These are phyloP conservation scores for Chondrilla cf. caribensis DNA, from an alignment of 37 sponge, comb jelly and placozoan genomes.

Conservation along the genomic window DNA sequence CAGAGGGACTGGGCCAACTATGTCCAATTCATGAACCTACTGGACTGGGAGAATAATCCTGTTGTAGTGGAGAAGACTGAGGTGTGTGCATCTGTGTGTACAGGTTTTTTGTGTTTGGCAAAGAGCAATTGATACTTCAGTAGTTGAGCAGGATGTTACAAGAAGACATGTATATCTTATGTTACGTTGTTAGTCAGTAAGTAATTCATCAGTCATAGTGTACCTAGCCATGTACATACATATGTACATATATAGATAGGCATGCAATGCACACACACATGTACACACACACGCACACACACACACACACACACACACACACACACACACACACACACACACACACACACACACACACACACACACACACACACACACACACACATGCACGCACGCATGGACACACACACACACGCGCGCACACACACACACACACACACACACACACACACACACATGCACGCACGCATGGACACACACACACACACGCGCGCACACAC, in stretches of 20 bases:
- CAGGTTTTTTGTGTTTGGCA: background rate
- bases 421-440: background rate
- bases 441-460: background rate
- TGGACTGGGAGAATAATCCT: slow-evolving; percentile 73
- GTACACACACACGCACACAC: slow-evolving; percentile 14
- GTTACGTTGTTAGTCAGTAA: too few species aligned
- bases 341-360: slow-evolving; percentile 10
- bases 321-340: slow-evolving; percentile 32
- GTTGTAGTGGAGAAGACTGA: background rate
- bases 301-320: slow-evolving; percentile 7
- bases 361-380: background rate
- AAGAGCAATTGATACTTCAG: background rate
- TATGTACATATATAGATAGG: background rate
- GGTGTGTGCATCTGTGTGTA: background rate
- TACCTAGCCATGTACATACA: background rate
- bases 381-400: background rate
- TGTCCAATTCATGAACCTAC: slow-evolving; percentile 51
- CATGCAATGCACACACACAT: slow-evolving; percentile 17
- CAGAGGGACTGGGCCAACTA: slow-evolving; percentile 43
- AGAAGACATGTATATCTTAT: too few species aligned
- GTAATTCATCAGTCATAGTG: too few species aligned
- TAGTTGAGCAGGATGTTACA: too few species aligned
- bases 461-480: too few species aligned
- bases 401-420: background rate
- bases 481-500: too few species aligned